These are phyloP conservation scores for Prochilodus magdalenae DNA, from an alignment of 2,113 vertebrate genomes.

Conservation along the genomic window DNA sequence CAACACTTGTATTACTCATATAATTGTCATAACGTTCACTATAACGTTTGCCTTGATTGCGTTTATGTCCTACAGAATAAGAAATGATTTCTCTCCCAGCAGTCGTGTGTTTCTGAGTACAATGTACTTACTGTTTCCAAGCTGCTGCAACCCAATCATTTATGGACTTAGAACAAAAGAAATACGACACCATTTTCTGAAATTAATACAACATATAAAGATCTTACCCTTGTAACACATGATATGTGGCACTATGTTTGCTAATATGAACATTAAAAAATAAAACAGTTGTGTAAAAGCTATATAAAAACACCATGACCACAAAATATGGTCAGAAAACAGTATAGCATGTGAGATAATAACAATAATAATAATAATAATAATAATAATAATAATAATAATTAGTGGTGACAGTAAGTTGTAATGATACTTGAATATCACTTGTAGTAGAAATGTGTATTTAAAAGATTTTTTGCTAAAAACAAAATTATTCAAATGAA, in stretches of 20 bases:
- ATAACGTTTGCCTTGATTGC: conserved; percentile 39
- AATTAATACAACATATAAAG: conserved; percentile 9
- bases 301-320: too few species aligned
- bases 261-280: too few species aligned
- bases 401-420: too few species aligned
- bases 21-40: conserved; percentile 39
- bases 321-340: too few species aligned
- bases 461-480: too few species aligned
- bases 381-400: too few species aligned
- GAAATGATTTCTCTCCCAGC: conserved; percentile 49
- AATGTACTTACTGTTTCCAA: conserved; percentile 53
- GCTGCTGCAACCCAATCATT: conserved; percentile 56
- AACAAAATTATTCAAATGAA: too few species aligned
- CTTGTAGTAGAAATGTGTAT: too few species aligned
- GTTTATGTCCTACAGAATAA: conserved; percentile 50
- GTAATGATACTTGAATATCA: too few species aligned
- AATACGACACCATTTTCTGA: conserved; percentile 49
- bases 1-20: conserved; percentile 51
- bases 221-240: not conserved
- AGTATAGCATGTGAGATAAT: too few species aligned
- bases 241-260: not conserved
- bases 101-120: conserved; percentile 56
- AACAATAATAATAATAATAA: too few species aligned
- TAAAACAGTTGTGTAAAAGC: too few species aligned
- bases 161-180: conserved; percentile 62